Percentiles rank a stretch among this genome's conserved stretches.
Evolutionary conservation across 2,113 vertebrate species (phyloP).

Genomic region (Platanista minor): DNA sequence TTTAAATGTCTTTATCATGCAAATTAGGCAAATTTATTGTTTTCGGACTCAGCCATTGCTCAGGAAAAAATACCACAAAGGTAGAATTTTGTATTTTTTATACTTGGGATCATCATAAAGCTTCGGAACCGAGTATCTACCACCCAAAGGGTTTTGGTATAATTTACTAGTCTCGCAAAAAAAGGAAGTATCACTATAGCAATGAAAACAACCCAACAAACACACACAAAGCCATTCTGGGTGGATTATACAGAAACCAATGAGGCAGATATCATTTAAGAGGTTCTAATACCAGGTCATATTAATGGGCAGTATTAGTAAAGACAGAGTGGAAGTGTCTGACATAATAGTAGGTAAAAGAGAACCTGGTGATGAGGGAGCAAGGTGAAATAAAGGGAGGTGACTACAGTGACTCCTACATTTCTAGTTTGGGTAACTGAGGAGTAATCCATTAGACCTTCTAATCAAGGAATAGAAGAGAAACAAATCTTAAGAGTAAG

Average conservation of each 20-base stretch:
- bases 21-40: neutral
- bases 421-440: neutral
- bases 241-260: neutral
- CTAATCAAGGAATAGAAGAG: neutral
- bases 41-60: neutral
- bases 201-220: neutral
- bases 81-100: neutral
- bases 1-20: neutral
- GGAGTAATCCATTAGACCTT: neutral
- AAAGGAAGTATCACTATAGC: neutral
- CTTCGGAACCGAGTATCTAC: neutral
- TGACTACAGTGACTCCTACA: accelerated
- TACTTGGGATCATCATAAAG: neutral
- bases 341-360: neutral
- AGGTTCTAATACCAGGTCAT: neutral
- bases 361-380: neutral
- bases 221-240: neutral
- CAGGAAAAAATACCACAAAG: neutral
- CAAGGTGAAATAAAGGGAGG: neutral
- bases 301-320: neutral
- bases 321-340: neutral
- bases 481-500: neutral
- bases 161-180: neutral
- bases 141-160: neutral
- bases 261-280: neutral